Evolutionary conservation across 2,888 invertebrate species (phyloP), one percentile per base, ranked within the genome.

Genomic region (Drosophila rellima): DNA sequence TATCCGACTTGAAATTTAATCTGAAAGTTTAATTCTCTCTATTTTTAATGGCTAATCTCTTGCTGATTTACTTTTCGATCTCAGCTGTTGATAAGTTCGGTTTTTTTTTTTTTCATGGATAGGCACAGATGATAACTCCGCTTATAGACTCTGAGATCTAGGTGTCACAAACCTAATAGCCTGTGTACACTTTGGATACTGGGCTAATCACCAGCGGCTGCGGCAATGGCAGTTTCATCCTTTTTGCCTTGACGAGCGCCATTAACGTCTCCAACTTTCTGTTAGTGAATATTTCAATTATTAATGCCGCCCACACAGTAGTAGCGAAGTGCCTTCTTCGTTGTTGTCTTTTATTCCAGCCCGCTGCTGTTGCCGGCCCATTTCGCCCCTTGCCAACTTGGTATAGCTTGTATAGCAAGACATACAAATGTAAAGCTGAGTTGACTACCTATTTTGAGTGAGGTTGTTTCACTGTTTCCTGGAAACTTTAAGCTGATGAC

Each of bases 211-310:
- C 50, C 70, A 71, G 31, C 26, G 64, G 70, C 66, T 18, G 45
- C 37, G n/a, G 26, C 51, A 44, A 40, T 31, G 44, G 33, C 42
- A 51, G 61, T 62, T 72, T 75, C 73, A 77, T 78, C 73, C 77
- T 62, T 76, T 78, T 78, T 62, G 62, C 74, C 84, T 71, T 78
- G 81, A 70, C 75, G 74, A 74, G 80, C 78, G 68, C 82, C 86
- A 89, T 89, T 88, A 88, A 88, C 80, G 88, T 88, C 88, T 84
- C 82, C 88, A 86, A 88, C 88, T 89, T 89, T 84, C 86, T 88
- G 88, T 88, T 89, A 88, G 88, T 88, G 90, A 86, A 89, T 88
- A 86, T 88, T 86, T 88, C 90, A 89, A 89, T 88, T 89, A 88
- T 89, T 88, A 86, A 88, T 88, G 82, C 78, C 77, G 72, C 78